Evolutionary conservation across 23 tunicate genomes (phyloP).

Genomic region (Halocynthia aurantium): DNA sequence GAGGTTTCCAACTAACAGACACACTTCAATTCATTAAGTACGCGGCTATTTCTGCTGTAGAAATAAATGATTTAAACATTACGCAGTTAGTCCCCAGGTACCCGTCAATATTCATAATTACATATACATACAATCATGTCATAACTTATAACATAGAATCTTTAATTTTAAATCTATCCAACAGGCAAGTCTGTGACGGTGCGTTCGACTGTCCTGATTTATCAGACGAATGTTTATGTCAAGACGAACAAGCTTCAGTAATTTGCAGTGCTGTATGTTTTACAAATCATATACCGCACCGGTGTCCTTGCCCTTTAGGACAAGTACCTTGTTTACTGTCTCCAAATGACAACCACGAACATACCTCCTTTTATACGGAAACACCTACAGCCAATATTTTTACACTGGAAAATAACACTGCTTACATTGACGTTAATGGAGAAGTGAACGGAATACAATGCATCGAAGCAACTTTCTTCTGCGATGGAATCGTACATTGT

Average conservation of each 20-base stretch:
- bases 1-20: no score
- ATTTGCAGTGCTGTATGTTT: constrained; percentile 42
- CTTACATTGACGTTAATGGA: neutral
- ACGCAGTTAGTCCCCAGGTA: no score
- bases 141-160: no score
- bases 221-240: constrained; percentile 80
- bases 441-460: constrained; percentile 17
- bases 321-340: constrained; percentile 50
- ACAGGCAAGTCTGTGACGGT: constrained; percentile 78
- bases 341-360: neutral
- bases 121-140: no score
- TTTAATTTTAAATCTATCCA: neutral
- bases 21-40: no score
- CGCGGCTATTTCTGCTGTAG: no score
- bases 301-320: constrained; percentile 20
- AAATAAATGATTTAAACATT: no score
- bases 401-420: no score
- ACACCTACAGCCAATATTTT: neutral
- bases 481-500: constrained; percentile 64
- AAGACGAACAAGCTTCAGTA: constrained; percentile 19
- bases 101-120: no score
- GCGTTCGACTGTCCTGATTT: constrained; percentile 71
- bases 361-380: neutral
- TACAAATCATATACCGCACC: neutral
- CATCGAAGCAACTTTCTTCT: constrained; percentile 20